These are phyloP conservation scores for Mormyrus proboscirostris DNA, from an alignment of 2,797 vertebrate genomes.

Conservation along the genomic window DNA sequence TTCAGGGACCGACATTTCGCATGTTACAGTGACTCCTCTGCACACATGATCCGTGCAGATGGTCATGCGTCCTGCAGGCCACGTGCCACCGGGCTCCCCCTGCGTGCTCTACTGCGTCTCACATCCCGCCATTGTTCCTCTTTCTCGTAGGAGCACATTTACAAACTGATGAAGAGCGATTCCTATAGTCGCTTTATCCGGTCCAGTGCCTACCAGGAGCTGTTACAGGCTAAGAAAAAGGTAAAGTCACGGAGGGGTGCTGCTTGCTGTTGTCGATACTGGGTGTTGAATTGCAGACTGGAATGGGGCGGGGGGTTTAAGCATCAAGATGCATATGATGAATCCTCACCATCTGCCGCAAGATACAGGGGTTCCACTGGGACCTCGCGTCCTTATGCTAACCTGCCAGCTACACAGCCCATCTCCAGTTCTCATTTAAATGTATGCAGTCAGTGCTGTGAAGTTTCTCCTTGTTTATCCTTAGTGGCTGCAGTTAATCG, in stretches of 20 bases:
- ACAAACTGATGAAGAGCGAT: constrained; percentile 84
- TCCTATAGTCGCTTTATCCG: constrained; percentile 81
- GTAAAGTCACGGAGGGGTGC: constrained; percentile 45
- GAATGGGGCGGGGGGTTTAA: not conserved
- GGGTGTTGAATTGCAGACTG: not conserved
- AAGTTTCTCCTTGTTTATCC: not conserved
- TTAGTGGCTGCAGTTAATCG: not conserved
- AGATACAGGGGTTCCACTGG: not conserved
- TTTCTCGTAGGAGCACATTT: constrained; percentile 75
- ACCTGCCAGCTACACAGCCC: not conserved
- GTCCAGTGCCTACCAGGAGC: constrained; percentile 81
- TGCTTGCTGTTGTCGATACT: not conserved
- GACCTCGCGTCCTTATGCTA: not conserved
- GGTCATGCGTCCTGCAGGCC: not conserved
- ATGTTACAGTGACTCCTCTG: not conserved
- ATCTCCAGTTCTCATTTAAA: not conserved
- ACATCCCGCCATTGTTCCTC: not conserved
- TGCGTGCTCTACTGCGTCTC: not conserved
- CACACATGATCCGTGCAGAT: not conserved
- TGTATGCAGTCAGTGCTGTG: not conserved
- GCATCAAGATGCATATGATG: not conserved
- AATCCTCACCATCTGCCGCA: not conserved
- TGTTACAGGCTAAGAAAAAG: constrained; percentile 84
- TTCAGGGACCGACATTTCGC: not conserved
- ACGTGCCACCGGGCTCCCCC: too few relatives aligned